These are phyloP conservation scores for Eumaeus atala DNA, from an alignment of 1,140 invertebrate species.

Conservation along the genomic window DNA sequence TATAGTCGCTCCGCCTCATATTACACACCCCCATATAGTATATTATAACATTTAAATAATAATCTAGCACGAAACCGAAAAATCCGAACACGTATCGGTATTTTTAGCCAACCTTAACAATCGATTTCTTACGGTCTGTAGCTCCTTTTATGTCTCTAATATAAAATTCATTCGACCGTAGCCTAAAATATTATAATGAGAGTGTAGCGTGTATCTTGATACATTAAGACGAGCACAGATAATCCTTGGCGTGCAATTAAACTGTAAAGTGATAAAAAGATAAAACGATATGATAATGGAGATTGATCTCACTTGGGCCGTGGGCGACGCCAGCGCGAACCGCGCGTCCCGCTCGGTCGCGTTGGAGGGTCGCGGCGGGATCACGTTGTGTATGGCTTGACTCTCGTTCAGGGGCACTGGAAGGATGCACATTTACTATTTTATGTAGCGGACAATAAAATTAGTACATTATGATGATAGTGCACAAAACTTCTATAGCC, in stretches of 20 bases:
- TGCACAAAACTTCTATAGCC: too few relatives aligned
- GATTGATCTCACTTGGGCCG: slow-evolving; percentile 47
- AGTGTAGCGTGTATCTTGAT: background rate
- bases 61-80: too few relatives aligned
- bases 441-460: too few relatives aligned
- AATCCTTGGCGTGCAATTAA: background rate
- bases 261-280: slow-evolving; percentile 28
- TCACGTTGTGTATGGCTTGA: slow-evolving; percentile 77
- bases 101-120: too few relatives aligned
- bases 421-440: slow-evolving; percentile 13
- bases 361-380: slow-evolving; percentile 70
- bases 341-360: slow-evolving; percentile 32
- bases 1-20: too few relatives aligned
- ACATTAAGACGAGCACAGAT: background rate
- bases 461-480: too few relatives aligned
- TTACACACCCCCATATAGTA: too few relatives aligned
- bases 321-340: slow-evolving; percentile 35
- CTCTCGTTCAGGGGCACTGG: slow-evolving; percentile 73
- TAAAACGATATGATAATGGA: slow-evolving; percentile 36
- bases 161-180: too few relatives aligned
- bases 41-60: too few relatives aligned
- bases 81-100: too few relatives aligned
- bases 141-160: too few relatives aligned
- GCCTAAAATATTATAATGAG: background rate
- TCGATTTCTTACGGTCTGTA: too few relatives aligned